A percentile compares a stretch with the other conserved stretches of the same genome.
Conservation (phyloP, 2,888 invertebrate species). For the Odontothrips loti region DNA sequence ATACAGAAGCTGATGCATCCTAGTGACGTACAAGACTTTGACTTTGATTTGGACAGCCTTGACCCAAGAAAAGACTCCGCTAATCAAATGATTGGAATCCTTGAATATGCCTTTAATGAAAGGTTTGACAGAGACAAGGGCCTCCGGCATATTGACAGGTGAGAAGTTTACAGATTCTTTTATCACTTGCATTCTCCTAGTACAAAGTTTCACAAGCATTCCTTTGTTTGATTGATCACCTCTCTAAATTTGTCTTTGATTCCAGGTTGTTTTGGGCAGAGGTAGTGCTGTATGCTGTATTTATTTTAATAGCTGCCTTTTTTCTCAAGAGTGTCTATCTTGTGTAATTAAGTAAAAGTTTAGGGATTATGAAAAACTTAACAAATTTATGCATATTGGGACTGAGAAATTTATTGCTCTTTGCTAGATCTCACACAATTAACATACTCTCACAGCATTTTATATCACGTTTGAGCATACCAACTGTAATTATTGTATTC, state of each 20-base stretch:
- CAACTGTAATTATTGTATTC: no score
- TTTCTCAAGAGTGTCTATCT: no score
- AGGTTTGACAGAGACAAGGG: neutral
- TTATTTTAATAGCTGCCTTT: neutral
- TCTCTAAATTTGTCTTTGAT: neutral
- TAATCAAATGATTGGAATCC: neutral
- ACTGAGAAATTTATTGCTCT: no score
- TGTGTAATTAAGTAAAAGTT: no score
- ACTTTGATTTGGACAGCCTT: neutral
- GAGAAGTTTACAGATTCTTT: neutral
- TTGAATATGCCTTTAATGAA: neutral
- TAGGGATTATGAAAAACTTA: no score
- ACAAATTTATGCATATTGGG: no score
- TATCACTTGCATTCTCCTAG: no score
- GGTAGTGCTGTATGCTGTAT: neutral
- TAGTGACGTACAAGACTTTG: neutral
- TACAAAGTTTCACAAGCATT: no score
- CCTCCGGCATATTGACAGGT: neutral
- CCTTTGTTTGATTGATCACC: no score
- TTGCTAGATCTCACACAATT: no score
- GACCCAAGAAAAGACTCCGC: neutral
- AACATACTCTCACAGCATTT: no score
- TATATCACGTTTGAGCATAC: no score
- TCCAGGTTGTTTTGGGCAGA: conserved; percentile 10
- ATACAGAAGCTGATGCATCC: neutral